Evolutionary conservation across 2,888 invertebrate genomes (phyloP).

Genomic region (Drosophila testacea): DNA sequence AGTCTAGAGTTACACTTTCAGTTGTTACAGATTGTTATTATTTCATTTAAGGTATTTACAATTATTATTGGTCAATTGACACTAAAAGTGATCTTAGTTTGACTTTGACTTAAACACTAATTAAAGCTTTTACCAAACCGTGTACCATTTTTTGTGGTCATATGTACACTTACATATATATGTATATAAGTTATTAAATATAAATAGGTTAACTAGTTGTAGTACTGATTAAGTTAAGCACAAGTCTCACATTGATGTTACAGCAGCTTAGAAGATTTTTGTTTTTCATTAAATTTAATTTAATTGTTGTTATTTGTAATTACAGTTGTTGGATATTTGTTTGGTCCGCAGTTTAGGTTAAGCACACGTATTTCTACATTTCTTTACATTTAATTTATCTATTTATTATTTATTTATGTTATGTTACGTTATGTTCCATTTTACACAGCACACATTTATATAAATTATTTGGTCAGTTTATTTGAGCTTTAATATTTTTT

Average conservation of each 20-base stretch:
- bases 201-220: constrained; percentile 23
- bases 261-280: constrained; percentile 37
- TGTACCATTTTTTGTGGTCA: constrained; percentile 65
- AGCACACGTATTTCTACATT: constrained; percentile 48
- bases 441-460: constrained; percentile 53
- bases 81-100: constrained; percentile 32
- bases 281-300: constrained; percentile 10
- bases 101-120: constrained; percentile 60
- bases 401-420: constrained; percentile 10
- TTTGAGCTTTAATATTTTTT: background rate
- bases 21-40: constrained; percentile 37
- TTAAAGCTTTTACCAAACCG: constrained; percentile 82
- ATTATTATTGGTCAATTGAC: constrained; percentile 42
- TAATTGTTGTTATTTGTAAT: background rate
- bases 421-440: background rate
- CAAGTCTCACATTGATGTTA: constrained; percentile 66
- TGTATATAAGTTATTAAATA: constrained; percentile 12
- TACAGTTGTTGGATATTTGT: constrained; percentile 25
- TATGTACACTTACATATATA: constrained; percentile 75
- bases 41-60: constrained; percentile 30
- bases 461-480: constrained; percentile 54
- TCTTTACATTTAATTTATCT: constrained; percentile 43
- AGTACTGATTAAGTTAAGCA: constrained; percentile 26
- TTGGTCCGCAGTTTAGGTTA: constrained; percentile 64
- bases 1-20: constrained; percentile 71